Evolutionary conservation across 2,113 vertebrate genomes (phyloP).

Genomic region (Cariama cristata): DNA sequence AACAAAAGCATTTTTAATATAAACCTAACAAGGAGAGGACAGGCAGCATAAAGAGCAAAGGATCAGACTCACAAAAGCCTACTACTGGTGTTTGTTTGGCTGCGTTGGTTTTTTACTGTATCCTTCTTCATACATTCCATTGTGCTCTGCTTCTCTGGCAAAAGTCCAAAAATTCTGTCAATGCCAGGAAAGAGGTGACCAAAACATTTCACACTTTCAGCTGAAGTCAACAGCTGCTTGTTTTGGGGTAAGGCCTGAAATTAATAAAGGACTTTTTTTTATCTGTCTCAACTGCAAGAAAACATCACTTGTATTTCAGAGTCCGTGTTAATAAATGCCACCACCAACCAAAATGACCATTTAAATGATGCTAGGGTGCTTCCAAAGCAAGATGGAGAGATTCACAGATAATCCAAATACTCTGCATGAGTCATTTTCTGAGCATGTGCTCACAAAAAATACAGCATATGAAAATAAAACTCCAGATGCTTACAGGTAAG

Average conservation of each 20-base stretch:
- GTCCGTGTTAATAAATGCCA: background rate
- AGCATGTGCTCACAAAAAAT: background rate
- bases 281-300: background rate
- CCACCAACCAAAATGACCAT: background rate
- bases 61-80: background rate
- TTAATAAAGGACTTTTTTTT: background rate
- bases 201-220: constrained; percentile 4
- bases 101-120: background rate
- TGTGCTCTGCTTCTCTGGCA: background rate
- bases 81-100: background rate
- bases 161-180: background rate
- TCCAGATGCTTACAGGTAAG: constrained; percentile 29
- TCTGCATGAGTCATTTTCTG: background rate
- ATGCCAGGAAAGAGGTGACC: constrained; percentile 13
- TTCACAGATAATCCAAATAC: constrained; percentile 20
- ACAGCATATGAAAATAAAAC: background rate
- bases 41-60: background rate
- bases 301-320: constrained; percentile 1
- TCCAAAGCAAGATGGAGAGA: constrained; percentile 1
- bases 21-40: background rate
- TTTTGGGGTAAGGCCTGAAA: background rate
- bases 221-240: constrained; percentile 11
- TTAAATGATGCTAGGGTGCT: background rate
- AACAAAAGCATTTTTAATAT: background rate
- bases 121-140: background rate